phyloP scores from a whole-genome alignment of 2,113 vertebrate genomes.

The Chionomys nivalis region DNA sequence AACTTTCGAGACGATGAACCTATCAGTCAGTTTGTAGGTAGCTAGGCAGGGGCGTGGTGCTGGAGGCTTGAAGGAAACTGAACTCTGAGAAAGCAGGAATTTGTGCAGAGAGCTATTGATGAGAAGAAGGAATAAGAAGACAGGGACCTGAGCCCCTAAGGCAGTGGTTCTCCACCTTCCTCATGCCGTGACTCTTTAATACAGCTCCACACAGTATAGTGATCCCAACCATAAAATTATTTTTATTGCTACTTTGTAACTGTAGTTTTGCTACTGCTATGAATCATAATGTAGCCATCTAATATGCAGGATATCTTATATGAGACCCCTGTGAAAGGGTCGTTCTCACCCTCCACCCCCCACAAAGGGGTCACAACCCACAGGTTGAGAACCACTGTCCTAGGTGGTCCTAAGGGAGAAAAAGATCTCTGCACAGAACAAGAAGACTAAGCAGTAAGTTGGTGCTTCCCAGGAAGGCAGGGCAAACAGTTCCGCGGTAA shows the following conservation, averaged over 20 bases:
- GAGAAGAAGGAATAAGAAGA: no score
- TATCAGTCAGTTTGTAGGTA: not conserved
- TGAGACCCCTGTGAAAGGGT: not conserved
- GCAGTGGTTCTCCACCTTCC: not conserved
- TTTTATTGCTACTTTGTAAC: not conserved
- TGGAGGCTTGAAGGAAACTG: not conserved
- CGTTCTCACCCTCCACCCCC: no score
- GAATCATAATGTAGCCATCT: not conserved
- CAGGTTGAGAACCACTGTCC: not conserved
- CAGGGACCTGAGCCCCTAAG: not conserved
- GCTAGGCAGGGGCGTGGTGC: not conserved
- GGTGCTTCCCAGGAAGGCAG: not conserved
- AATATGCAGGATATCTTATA: not conserved
- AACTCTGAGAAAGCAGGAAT: not conserved
- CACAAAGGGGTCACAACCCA: not conserved
- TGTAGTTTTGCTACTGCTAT: not conserved
- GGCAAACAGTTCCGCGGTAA: not conserved
- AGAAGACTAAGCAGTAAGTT: not conserved
- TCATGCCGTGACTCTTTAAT: fast-evolving
- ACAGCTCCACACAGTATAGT: not conserved
- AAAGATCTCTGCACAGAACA: not conserved
- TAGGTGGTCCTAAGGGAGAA: not conserved
- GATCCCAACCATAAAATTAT: not conserved
- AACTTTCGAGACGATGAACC: not conserved
- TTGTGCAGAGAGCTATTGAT: not conserved